A percentile compares a stretch with the other conserved stretches of the same genome.
Evolutionary conservation across 37 sponge, comb jelly and placozoan species (phyloP).

Genomic region (Lycopodina hypogea): DNA sequence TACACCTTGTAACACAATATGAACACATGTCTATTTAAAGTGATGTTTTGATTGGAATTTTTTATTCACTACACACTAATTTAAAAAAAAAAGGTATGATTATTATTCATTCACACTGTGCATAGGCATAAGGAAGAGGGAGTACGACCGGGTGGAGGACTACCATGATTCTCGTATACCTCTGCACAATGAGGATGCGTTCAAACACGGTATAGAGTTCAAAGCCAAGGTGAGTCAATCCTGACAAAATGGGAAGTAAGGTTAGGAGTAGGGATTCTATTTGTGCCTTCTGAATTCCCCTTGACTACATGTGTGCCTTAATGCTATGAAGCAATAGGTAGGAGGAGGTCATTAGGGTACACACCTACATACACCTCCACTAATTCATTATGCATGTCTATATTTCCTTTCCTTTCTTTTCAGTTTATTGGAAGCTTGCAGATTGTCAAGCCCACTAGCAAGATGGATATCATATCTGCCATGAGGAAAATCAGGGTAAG

Average conservation of each 20-base stretch:
- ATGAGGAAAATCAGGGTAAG: conserved; percentile 95
- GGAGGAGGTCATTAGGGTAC: too few species aligned
- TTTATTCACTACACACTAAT: too few species aligned
- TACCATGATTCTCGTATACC: conserved; percentile 78
- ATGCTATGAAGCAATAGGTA: too few species aligned
- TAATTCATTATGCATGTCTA: too few species aligned
- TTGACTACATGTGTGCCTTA: background rate
- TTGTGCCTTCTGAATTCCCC: background rate
- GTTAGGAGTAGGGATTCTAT: background rate
- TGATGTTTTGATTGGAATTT: too few species aligned
- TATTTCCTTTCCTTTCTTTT: background rate
- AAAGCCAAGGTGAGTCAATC: conserved; percentile 80
- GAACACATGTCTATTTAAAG: too few species aligned
- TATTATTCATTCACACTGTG: too few species aligned
- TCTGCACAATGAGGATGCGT: conserved; percentile 92
- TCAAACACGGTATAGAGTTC: conserved; percentile 84
- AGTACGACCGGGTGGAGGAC: conserved; percentile 81
- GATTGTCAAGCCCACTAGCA: conserved; percentile 79
- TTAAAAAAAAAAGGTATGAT: too few species aligned
- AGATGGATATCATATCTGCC: conserved; percentile 92
- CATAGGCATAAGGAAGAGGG: conserved; percentile 22
- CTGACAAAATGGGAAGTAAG: too few species aligned
- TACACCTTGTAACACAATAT: too few species aligned
- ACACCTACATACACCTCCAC: background rate
- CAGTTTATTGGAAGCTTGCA: conserved; percentile 95